These are phyloP conservation scores for Nothoprocta perdicaria DNA, from an alignment of 2,113 vertebrate species.

Conservation along the genomic window DNA sequence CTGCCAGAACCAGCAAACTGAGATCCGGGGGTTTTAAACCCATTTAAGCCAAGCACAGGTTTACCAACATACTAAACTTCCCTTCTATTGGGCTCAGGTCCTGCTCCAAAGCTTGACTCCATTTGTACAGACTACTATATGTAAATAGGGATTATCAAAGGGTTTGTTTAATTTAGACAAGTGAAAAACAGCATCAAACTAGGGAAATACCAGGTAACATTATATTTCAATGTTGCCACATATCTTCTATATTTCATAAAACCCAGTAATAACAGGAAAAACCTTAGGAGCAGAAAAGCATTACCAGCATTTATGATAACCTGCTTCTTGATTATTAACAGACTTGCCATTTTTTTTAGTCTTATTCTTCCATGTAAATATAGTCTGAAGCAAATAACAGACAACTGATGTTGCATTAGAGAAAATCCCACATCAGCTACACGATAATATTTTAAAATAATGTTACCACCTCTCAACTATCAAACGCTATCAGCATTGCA, in stretches of 20 bases:
- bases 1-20: neutral
- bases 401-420: conserved; percentile 40
- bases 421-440: conserved; percentile 44
- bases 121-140: neutral
- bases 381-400: conserved; percentile 33
- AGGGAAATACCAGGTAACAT: neutral
- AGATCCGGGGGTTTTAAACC: neutral
- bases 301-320: conserved; percentile 28
- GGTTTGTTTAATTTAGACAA: neutral
- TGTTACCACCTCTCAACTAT: conserved; percentile 36
- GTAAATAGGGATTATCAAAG: neutral
- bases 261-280: neutral
- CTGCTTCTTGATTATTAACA: conserved; percentile 36
- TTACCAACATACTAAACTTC: neutral
- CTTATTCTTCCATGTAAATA: conserved; percentile 35
- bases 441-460: conserved; percentile 62
- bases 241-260: conserved; percentile 18
- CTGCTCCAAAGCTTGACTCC: neutral
- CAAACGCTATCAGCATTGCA: conserved; percentile 25
- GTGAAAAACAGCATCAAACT: conserved; percentile 18
- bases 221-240: neutral
- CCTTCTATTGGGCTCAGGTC: neutral
- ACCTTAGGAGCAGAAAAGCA: conserved; percentile 27
- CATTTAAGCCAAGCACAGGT: neutral
- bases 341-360: neutral